Conservation (phyloP, 2,797 vertebrate genomes). For the Bucorvus abyssinicus region DNA sequence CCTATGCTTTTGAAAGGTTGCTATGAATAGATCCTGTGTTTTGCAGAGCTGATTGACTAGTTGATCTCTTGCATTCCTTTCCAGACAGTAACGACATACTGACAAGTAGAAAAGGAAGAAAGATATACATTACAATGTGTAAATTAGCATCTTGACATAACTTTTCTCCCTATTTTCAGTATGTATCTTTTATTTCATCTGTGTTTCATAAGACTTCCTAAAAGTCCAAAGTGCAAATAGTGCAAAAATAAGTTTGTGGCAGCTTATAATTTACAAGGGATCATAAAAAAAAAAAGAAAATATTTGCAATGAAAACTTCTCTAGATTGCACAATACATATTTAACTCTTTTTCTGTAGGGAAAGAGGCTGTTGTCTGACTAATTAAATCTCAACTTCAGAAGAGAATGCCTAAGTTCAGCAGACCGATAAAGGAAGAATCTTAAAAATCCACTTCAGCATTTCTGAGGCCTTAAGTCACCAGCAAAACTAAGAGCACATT, state of each 20-base stretch:
- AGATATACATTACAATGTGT: neutral
- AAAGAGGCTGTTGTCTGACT: too few relatives aligned
- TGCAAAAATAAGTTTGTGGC: neutral
- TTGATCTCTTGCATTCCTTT: neutral
- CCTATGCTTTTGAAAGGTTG: neutral
- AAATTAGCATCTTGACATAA: neutral
- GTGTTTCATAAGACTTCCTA: neutral
- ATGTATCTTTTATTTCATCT: neutral
- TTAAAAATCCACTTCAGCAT: too few relatives aligned
- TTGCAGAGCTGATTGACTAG: neutral
- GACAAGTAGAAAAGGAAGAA: neutral
- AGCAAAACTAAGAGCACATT: too few relatives aligned
- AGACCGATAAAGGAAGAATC: too few relatives aligned
- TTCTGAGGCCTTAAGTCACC: too few relatives aligned
- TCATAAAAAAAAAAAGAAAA: neutral
- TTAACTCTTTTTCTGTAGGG: too few relatives aligned
- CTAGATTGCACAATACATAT: too few relatives aligned
- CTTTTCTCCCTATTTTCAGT: neutral
- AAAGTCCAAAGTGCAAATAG: neutral
- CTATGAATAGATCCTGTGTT: neutral
- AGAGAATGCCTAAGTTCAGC: too few relatives aligned
- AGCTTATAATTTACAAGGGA: neutral
- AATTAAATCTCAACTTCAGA: too few relatives aligned
- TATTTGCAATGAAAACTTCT: too few relatives aligned
- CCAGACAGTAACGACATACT: neutral